Conservation (phyloP, 1,140 invertebrate genomes). For the Colletes gigas region DNA sequence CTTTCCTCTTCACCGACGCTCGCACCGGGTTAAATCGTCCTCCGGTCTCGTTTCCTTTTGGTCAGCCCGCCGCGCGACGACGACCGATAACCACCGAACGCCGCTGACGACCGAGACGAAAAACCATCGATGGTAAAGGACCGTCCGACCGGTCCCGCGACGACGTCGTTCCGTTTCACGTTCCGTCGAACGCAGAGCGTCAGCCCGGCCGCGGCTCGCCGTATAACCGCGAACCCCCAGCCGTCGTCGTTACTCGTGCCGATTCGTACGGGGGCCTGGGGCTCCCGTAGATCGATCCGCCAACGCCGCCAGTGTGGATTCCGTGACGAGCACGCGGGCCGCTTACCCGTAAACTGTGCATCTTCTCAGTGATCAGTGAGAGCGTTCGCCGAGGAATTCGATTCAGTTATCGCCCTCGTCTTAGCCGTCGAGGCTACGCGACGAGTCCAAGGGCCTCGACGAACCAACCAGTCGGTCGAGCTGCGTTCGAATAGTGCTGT, state of each 20-base stretch:
- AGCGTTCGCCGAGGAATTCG: conserved; percentile 6
- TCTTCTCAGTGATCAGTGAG: conserved; percentile 57
- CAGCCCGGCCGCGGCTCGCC: no score
- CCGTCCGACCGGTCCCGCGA: background rate
- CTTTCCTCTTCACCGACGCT: conserved; percentile 65
- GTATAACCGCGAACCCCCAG: no score
- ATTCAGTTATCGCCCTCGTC: background rate
- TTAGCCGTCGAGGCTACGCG: background rate
- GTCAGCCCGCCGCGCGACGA: conserved; percentile 68
- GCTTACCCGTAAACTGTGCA: conserved; percentile 53
- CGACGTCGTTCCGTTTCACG: conserved; percentile 15
- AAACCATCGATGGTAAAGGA: no score
- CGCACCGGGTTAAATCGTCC: conserved; percentile 54
- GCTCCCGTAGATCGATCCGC: background rate
- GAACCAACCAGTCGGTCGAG: conserved; percentile 17
- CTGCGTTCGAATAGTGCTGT: conserved; percentile 52
- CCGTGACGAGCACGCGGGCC: conserved; percentile 9
- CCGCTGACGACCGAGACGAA: conserved; percentile 14
- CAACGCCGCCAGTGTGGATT: conserved; percentile 40
- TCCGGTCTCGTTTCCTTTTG: conserved; percentile 37
- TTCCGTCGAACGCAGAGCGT: background rate
- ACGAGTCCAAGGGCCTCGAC: conserved; percentile 13
- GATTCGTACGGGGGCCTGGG: background rate
- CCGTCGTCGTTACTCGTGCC: conserved; percentile 25
- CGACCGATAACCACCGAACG: conserved; percentile 46